phyloP scores from a whole-genome alignment of 2,113 vertebrate genomes.

The Bubo blakistoni region DNA sequence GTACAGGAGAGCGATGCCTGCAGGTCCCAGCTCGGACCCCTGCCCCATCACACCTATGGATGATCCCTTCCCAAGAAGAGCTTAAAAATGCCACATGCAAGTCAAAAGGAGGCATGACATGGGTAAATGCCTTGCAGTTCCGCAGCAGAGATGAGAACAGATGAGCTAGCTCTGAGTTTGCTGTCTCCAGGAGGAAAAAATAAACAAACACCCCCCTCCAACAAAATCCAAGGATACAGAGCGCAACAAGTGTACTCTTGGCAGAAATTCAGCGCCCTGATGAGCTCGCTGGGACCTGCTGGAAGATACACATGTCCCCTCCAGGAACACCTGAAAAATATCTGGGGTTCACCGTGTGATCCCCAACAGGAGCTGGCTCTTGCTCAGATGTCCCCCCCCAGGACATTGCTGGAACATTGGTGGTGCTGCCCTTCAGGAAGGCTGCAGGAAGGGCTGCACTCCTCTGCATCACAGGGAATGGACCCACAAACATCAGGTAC shows the following conservation, averaged over 20 bases:
- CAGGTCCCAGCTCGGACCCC: not conserved
- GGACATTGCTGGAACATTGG: not conserved
- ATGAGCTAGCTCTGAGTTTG: not conserved
- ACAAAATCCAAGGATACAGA: not conserved
- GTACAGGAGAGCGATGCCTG: not conserved
- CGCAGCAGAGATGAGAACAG: not conserved
- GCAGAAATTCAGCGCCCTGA: not conserved
- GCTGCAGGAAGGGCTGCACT: not conserved
- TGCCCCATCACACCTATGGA: not conserved
- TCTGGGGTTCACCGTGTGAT: not conserved
- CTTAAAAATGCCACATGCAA: not conserved
- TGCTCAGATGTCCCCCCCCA: not conserved
- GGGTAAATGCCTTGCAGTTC: not conserved
- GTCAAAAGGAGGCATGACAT: not conserved
- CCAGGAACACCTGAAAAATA: not conserved
- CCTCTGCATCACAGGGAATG: too few species aligned
- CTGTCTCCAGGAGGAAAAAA: not conserved
- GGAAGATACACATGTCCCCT: not conserved
- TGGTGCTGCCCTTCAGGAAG: not conserved
- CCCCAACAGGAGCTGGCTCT: not conserved
- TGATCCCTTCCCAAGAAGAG: not conserved
- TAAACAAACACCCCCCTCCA: not conserved
- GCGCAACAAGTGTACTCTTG: not conserved
- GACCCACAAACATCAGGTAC: not conserved
- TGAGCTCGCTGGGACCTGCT: not conserved